Conservation (phyloP, 2,888 invertebrate species). For the Rhabditoides inermis region DNA sequence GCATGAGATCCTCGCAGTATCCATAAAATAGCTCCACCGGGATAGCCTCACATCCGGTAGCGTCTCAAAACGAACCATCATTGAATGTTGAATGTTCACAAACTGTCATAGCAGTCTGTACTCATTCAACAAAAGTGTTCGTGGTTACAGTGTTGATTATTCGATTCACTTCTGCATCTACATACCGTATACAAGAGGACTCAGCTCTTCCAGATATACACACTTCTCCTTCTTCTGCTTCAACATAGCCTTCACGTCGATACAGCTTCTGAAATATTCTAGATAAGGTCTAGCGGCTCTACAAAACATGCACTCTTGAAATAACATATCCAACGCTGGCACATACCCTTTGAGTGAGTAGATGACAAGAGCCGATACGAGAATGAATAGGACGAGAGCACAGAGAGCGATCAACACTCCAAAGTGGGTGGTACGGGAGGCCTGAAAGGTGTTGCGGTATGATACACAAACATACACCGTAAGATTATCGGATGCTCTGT, state of each 20-base stretch:
- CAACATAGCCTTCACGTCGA: constrained; percentile 24
- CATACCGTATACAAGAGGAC: constrained; percentile 44
- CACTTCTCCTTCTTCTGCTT: constrained; percentile 39
- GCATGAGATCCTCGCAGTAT: constrained; percentile 39
- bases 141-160: background rate
- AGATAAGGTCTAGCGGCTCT: too few species aligned
- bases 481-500: too few species aligned
- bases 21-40: constrained; percentile 45
- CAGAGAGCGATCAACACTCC: constrained; percentile 19
- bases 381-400: constrained; percentile 26
- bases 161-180: background rate
- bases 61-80: constrained; percentile 21
- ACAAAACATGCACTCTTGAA: too few species aligned
- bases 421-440: constrained; percentile 9
- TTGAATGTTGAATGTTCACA: background rate
- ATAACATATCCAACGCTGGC: background rate
- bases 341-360: constrained; percentile 30
- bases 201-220: constrained; percentile 33
- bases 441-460: background rate
- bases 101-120: background rate
- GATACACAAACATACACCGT: too few species aligned
- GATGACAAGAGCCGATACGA: constrained; percentile 25
- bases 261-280: constrained; percentile 15
- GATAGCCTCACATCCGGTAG: constrained; percentile 32
- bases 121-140: background rate